Percentiles rank a stretch among this genome's conserved stretches.
Conservation (phyloP, 1,140 invertebrate species). For the Drosophila tsacasi region DNA sequence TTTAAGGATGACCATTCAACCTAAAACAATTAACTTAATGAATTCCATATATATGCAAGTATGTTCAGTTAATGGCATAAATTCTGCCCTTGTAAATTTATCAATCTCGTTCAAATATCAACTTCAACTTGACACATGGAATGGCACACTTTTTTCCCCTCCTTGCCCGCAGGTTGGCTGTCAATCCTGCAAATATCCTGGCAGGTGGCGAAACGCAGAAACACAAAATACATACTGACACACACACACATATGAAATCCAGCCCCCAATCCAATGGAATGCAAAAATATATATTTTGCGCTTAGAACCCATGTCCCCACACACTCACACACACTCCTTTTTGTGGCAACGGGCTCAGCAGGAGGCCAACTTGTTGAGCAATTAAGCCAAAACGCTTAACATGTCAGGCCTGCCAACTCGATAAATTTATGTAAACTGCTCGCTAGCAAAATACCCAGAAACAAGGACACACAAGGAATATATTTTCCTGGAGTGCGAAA, state of each 20-base stretch:
- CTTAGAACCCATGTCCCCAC: constrained; percentile 9
- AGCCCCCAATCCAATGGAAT: constrained; percentile 43
- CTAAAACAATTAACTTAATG: background rate
- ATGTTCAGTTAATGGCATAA: constrained; percentile 7
- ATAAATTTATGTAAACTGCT: constrained; percentile 63
- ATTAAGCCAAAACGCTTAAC: constrained; percentile 64
- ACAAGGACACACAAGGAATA: constrained; percentile 20
- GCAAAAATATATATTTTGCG: constrained; percentile 34
- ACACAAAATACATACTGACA: background rate
- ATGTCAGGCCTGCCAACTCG: constrained; percentile 41
- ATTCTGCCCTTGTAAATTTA: constrained; percentile 5
- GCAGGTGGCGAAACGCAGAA: constrained; percentile 43
- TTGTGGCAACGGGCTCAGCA: constrained; percentile 34
- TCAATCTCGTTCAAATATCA: constrained; percentile 12
- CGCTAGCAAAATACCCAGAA: background rate
- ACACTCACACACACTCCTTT: constrained; percentile 12
- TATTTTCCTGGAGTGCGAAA: background rate
- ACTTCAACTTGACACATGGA: constrained; percentile 12
- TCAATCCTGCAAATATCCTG: constrained; percentile 18
- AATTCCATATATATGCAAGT: background rate
- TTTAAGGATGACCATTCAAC: background rate
- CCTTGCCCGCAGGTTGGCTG: constrained; percentile 1
- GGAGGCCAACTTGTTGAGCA: constrained; percentile 78
- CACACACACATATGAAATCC: background rate
- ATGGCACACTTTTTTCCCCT: constrained; percentile 30